phyloP scores from a whole-genome alignment of 2,113 vertebrate species.

The Oncorhynchus tshawytscha region DNA sequence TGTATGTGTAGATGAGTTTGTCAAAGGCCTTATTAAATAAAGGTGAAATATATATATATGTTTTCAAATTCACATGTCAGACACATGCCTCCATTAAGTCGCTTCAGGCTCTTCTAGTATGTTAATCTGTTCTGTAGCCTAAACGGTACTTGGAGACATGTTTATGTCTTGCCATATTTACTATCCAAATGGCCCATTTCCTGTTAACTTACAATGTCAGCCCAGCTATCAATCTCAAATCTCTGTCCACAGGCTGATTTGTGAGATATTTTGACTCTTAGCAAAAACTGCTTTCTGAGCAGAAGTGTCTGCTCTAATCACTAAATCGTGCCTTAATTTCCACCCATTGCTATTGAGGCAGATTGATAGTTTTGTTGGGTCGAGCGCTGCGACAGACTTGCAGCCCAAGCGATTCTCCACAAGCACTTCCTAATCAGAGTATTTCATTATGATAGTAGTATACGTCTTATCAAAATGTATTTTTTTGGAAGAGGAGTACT shows the following conservation, averaged over 20 bases:
- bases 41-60: too few relatives aligned
- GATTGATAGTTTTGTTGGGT: not conserved
- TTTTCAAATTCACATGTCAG: not conserved
- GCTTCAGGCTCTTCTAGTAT: too few relatives aligned
- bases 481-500: not conserved
- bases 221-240: constrained; percentile 2
- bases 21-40: too few relatives aligned
- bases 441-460: not conserved
- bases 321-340: not conserved
- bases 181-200: not conserved
- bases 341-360: not conserved
- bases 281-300: constrained; percentile 13
- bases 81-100: not conserved
- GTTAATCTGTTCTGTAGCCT: not conserved
- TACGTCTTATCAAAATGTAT: not conserved
- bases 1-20: too few relatives aligned
- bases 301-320: not conserved
- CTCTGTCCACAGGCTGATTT: not conserved
- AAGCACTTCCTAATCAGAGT: not conserved
- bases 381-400: not conserved
- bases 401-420: not conserved
- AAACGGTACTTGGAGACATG: not conserved
- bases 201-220: not conserved
- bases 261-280: constrained; percentile 13
- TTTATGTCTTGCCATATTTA: not conserved